These are phyloP conservation scores for Caenorhabditis sinica DNA, from an alignment of 2,888 invertebrate genomes.

Conservation along the genomic window DNA sequence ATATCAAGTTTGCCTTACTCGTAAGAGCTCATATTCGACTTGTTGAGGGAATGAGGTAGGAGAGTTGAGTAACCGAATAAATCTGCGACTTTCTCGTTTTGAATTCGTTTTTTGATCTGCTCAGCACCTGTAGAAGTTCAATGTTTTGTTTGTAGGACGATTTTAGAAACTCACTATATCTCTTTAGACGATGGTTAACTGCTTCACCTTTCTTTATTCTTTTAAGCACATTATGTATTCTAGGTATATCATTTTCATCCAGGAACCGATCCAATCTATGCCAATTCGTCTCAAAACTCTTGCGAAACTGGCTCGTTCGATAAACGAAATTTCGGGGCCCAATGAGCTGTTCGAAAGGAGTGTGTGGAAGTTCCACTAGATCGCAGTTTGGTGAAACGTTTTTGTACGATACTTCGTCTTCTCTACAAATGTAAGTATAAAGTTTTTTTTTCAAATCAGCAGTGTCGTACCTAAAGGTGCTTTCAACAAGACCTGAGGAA, in stretches of 20 bases:
- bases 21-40: conserved; percentile 12
- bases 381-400: not conserved
- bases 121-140: conserved; percentile 7
- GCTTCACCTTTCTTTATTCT: conserved; percentile 20
- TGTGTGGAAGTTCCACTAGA: not conserved
- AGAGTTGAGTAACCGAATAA: conserved; percentile 17
- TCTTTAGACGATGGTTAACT: not conserved
- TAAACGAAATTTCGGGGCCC: not conserved
- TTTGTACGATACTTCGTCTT: conserved; percentile 29
- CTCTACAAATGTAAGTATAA: conserved; percentile 18
- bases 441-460: not conserved
- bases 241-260: not conserved
- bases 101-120: not conserved
- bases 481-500: no score
- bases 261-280: not conserved
- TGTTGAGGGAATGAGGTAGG: conserved; percentile 14
- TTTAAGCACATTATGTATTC: conserved; percentile 20
- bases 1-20: conserved; percentile 4
- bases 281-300: not conserved
- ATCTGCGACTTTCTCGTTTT: not conserved
- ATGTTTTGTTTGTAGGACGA: not conserved
- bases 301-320: not conserved
- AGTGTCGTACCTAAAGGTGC: no score
- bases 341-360: conserved; percentile 2
- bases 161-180: conserved; percentile 18